Percentiles rank a stretch among this genome's conserved stretches.
Evolutionary conservation across 2,797 vertebrate species (phyloP).

Genomic region (Myioborus melanocephalus): DNA sequence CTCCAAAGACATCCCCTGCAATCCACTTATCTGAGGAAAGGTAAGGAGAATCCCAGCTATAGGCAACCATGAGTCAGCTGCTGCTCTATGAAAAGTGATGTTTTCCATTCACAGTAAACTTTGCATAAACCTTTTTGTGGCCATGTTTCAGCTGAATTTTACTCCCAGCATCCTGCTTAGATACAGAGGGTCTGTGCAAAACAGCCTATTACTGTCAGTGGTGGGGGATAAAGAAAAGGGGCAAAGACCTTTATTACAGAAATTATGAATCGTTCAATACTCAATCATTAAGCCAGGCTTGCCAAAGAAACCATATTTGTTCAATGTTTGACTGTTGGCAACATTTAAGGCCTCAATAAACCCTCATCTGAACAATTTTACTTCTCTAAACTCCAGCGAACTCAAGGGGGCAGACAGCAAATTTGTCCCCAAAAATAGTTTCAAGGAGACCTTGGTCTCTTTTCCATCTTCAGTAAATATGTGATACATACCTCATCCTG

Average conservation of each 20-base stretch:
- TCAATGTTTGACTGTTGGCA: neutral
- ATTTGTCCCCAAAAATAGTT: accelerated
- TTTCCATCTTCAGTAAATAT: neutral
- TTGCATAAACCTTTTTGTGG: neutral
- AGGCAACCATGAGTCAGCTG: neutral
- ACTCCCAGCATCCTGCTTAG: neutral
- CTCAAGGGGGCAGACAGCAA: accelerated
- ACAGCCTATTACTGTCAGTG: neutral
- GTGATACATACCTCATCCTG: neutral
- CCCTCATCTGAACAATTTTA: neutral
- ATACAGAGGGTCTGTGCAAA: neutral
- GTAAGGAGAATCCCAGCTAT: neutral
- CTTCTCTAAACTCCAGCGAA: neutral
- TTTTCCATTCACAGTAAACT: neutral
- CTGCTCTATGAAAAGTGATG: neutral
- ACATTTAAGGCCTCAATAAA: neutral
- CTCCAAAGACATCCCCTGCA: neutral
- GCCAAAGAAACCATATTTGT: neutral
- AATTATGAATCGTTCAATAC: neutral
- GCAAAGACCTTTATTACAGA: neutral
- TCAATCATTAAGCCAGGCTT: neutral
- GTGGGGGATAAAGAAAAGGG: accelerated
- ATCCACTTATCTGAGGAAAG: neutral
- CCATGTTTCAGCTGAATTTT: neutral
- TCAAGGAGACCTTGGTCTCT: neutral